phyloP scores from a whole-genome alignment of 2,797 vertebrate genomes.

The Thalassophryne amazonica region DNA sequence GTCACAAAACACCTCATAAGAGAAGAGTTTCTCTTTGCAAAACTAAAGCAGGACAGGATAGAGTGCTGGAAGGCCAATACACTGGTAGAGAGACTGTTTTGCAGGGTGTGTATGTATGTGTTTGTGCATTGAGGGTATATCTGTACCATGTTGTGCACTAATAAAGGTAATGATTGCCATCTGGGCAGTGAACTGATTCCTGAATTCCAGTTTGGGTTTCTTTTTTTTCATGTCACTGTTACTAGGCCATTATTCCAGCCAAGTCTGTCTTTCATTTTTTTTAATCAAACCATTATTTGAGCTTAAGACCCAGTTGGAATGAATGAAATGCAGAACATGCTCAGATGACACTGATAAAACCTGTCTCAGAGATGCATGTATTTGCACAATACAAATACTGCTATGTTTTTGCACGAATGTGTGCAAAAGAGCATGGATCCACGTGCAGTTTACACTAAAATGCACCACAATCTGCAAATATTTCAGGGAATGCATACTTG shows the following conservation, averaged over 20 bases:
- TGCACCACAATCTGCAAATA: conserved; percentile 18
- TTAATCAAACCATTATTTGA: conserved; percentile 25
- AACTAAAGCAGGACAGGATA: conserved; percentile 24
- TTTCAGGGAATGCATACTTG: conserved; percentile 37
- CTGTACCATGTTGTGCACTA: conserved; percentile 64
- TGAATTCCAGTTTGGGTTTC: conserved; percentile 48
- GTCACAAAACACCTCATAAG: conserved; percentile 64
- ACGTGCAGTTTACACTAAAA: conserved; percentile 9
- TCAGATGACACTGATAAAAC: conserved; percentile 44
- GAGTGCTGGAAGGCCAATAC: conserved; percentile 12
- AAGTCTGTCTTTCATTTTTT: conserved; percentile 1
- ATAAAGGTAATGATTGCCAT: conserved; percentile 71
- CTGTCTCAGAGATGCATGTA: neutral
- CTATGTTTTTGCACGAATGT: neutral
- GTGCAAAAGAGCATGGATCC: neutral
- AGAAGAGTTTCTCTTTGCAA: conserved; percentile 37
- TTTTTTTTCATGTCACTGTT: conserved; percentile 54
- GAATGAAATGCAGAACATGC: conserved; percentile 45
- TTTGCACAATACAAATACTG: neutral
- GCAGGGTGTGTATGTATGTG: neutral
- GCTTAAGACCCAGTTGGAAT: conserved; percentile 36
- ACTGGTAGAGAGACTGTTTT: neutral
- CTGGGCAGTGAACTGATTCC: conserved; percentile 52
- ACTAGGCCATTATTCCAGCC: conserved; percentile 35
- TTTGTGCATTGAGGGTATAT: conserved; percentile 15